Evolutionary conservation across 2,888 invertebrate species (phyloP), one percentile per base, ranked within the genome.

Genomic region (Eudemis profundana): DNA sequence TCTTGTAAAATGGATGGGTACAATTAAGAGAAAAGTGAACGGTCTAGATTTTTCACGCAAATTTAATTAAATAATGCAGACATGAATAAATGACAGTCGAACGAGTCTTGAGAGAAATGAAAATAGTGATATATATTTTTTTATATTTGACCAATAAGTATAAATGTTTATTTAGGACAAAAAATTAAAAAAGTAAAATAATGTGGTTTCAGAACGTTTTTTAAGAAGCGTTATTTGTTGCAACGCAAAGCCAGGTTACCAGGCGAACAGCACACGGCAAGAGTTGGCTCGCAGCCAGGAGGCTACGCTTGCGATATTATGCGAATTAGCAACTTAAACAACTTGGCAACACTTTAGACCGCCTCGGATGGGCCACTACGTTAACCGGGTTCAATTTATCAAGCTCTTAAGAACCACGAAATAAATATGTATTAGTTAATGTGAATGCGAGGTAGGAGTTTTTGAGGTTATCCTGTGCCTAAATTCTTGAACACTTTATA

Each of bases 261-360:
- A 65, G 59, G 64, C 12, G 38, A 23, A n/a, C 42, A 65, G 51
- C 17, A 14, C 17, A 10, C 51, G 64, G 59, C 59, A 59, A 51
- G 57, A 51, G 50, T 53, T 67, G 66, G 66, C 66, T 14, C 44
- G 27, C 27, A n/a, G 62, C 66, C 66, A 61, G 56, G 10, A 47
- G 49, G 51, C 33, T 54, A 53, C 42, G 51, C 56, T 50, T 21
- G 66, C 49, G 7, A 49, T 53, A 47, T 47, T 29, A 38, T 19
- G 38, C 56, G 54, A 67, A 67, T 67, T 56, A 57, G 57, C 62
- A 62, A 44, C 56, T 51, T 61, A 62, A 61, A 61, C 51, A 62
- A 56, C 54, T 38, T 57, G 56, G 62, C 51, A 51, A 33, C 51
- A 38, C 44, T 47, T 49, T 29, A 23, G 14, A 17, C 44, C 7